These are phyloP conservation scores for Leptocoma aspasia DNA, from an alignment of 2,113 vertebrate genomes.

Conservation along the genomic window DNA sequence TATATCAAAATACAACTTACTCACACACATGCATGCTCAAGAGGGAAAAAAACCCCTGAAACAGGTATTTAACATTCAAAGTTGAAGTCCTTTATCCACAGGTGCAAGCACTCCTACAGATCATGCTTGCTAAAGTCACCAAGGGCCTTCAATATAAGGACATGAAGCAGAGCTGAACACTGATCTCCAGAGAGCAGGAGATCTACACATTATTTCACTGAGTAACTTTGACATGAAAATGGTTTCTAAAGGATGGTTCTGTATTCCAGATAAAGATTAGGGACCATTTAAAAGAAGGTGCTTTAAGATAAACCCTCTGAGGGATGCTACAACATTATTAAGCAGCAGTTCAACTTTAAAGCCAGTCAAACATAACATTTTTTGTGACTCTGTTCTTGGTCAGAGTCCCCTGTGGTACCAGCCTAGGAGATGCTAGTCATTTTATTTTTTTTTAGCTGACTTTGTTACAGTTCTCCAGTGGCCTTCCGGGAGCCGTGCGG, in stretches of 20 bases:
- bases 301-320: conserved; percentile 51
- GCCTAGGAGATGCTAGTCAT: neutral
- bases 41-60: conserved; percentile 12
- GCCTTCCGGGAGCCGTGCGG: neutral
- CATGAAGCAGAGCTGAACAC: conserved; percentile 55
- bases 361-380: neutral
- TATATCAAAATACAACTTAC: conserved; percentile 36
- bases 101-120: conserved; percentile 56
- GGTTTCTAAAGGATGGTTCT: conserved; percentile 47
- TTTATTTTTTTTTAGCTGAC: neutral
- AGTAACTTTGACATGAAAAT: conserved; percentile 49
- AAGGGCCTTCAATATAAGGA: conserved; percentile 55
- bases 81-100: conserved; percentile 66
- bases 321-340: conserved; percentile 43
- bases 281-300: conserved; percentile 41
- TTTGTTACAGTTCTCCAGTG: conserved; percentile 5
- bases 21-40: conserved; percentile 52
- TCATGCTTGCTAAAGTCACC: conserved; percentile 38
- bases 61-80: conserved; percentile 58
- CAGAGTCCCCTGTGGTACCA: conserved; percentile 20
- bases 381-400: conserved; percentile 25
- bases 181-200: conserved; percentile 32
- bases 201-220: conserved; percentile 50
- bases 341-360: conserved; percentile 43
- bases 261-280: conserved; percentile 43